Percentiles rank a stretch among this genome's conserved stretches.
These are phyloP conservation scores for Myanophis thanlyinensis DNA, from an alignment of 2,113 vertebrate genomes.

Conservation along the genomic window DNA sequence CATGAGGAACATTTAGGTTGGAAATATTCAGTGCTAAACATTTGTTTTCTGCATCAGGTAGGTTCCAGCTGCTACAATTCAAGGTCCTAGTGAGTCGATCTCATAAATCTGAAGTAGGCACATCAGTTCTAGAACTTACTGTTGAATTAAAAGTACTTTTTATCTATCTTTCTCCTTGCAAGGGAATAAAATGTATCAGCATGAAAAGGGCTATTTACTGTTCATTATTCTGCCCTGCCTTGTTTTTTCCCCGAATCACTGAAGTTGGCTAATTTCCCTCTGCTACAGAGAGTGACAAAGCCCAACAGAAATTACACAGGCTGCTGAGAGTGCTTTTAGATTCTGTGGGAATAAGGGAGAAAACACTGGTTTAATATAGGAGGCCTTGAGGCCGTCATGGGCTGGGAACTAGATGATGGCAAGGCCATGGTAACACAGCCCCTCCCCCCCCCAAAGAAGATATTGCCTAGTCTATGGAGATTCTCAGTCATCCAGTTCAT, in stretches of 20 bases:
- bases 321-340: background rate
- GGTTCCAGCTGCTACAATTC: background rate
- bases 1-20: background rate
- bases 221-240: background rate
- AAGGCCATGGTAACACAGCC: background rate
- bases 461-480: too few species aligned
- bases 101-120: background rate
- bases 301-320: background rate
- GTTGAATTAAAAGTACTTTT: background rate
- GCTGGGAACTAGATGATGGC: background rate
- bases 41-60: background rate
- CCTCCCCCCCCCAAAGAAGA: too few species aligned
- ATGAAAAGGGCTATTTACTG: background rate
- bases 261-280: background rate
- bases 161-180: background rate
- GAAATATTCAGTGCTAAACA: background rate
- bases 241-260: background rate
- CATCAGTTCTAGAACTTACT: background rate
- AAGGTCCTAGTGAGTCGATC: background rate
- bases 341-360: background rate
- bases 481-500: too few species aligned
- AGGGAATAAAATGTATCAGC: background rate
- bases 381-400: background rate
- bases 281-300: background rate
- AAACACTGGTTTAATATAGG: background rate